phyloP scores from a whole-genome alignment of 2,797 vertebrate species.

The Antennarius maculatus region DNA sequence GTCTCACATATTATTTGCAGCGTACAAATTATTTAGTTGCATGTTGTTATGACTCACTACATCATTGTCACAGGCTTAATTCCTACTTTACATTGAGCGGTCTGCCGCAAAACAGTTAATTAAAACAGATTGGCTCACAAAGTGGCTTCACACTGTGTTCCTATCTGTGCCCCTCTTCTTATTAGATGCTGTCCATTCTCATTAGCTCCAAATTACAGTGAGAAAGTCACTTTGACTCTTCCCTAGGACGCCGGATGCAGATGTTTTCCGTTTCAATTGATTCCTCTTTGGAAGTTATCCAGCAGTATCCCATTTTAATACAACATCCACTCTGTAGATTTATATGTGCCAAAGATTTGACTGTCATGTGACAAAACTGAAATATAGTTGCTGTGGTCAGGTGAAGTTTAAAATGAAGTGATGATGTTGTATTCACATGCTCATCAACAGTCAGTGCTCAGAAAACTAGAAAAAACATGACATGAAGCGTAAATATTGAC shows the following conservation, averaged over 20 bases:
- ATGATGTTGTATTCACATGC: conserved; percentile 29
- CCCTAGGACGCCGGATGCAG: too few species aligned
- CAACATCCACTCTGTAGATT: conserved; percentile 2
- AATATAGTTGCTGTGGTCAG: conserved; percentile 4
- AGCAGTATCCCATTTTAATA: conserved; percentile 10
- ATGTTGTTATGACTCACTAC: conserved; percentile 8
- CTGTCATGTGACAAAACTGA: background rate
- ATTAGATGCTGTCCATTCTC: conserved; percentile 48
- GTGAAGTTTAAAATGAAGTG: conserved; percentile 19
- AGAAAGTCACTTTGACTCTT: background rate
- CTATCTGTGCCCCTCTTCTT: conserved; percentile 30
- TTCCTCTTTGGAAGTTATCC: background rate
- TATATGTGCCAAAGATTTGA: conserved; percentile 53
- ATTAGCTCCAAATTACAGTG: conserved; percentile 26
- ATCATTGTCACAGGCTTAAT: conserved; percentile 20
- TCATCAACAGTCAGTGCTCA: conserved; percentile 11
- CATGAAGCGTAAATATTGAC: conserved; percentile 40
- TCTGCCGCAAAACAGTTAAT: conserved; percentile 27
- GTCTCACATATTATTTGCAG: background rate
- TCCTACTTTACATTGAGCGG: conserved; percentile 1
- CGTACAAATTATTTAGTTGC: background rate
- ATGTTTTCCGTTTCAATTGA: background rate
- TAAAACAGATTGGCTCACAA: conserved; percentile 44
- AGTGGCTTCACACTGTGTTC: conserved; percentile 43
- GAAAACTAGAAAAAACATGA: conserved; percentile 6